Base-by-base conservation (phyloP, 2,113 vertebrate species). In the Reinhardtius hippoglossoides region DNA sequence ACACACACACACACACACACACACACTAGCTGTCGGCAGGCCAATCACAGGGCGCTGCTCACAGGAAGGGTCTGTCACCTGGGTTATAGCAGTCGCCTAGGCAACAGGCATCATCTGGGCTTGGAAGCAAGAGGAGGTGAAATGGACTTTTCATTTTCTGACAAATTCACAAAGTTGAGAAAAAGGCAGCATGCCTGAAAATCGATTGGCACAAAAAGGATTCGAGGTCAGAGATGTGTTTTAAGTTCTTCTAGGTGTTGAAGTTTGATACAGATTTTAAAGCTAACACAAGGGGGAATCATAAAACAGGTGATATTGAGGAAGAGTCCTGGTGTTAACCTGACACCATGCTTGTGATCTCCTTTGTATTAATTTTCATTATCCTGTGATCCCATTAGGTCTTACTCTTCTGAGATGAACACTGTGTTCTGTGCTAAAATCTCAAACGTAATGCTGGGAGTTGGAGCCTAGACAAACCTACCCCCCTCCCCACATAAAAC, bases 41-140 rank as follows among this genome's bases (percentile, higher is more conserved):
- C 92, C 92, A 91, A 92, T 92, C 86, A 40, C 59, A 81, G 76
- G 81, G 68, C 16, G n/a, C 71, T 21, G 78, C 83, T 85, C 84
- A 77, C 80, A 89, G 89, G 87, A 92, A 90, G 85, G 76, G 80
- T 84, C 84, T 59, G 84, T 87, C 90, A 91, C 88, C 89, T 91
- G 87, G 88, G 87, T 89, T 88, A 85, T 73, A 74, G 80, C 50
- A 46, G 86, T 93, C 77, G 67, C 90, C 92, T 85, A 87, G 92
- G 90, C 88, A 93, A 93, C 90, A 90, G 76, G 90, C 86, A 81
- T 87, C 82, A 81, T 81, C 81, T 63, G 64, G 35, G 58, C 67
- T 75, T 35, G 74, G 83, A 71, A 78, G 80, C 35, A 20, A 62
- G 86, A 64, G 70, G 67, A 76, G 77, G 67, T 37, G 61, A 81